A percentile compares a stretch with the other conserved stretches of the same genome.
Evolutionary conservation across 2,888 invertebrate genomes (phyloP).

Genomic region (Ectemnius lituratus): DNA sequence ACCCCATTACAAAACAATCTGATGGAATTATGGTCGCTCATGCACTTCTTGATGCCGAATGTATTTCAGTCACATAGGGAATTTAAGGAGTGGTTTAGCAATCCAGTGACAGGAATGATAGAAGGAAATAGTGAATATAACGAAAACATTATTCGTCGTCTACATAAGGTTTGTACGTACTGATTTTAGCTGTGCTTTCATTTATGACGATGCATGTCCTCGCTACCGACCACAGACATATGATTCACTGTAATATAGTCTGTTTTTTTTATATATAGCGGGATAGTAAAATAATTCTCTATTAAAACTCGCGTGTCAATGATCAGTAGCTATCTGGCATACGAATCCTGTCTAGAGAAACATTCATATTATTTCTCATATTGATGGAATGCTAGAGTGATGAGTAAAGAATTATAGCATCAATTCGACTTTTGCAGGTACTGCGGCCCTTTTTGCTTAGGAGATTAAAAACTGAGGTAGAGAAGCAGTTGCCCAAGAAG

Average conservation of each 20-base stretch:
- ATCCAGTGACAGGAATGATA: slow-evolving; percentile 97
- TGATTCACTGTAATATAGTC: slow-evolving; percentile 45
- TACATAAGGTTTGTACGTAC: slow-evolving; percentile 88
- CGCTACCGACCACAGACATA: slow-evolving; percentile 71
- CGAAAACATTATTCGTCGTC: slow-evolving; percentile 90
- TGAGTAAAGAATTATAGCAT: slow-evolving; percentile 4
- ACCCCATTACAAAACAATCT: slow-evolving; percentile 97
- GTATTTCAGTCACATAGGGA: slow-evolving; percentile 97
- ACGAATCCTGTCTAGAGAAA: slow-evolving; percentile 76
- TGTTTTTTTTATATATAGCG: slow-evolving; percentile 66
- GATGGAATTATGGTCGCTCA: slow-evolving; percentile 98
- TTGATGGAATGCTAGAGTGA: too few species aligned
- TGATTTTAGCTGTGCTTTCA: slow-evolving; percentile 55
- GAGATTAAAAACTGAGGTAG: slow-evolving; percentile 95
- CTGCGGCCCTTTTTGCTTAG: slow-evolving; percentile 95
- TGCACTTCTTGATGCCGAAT: slow-evolving; percentile 99
- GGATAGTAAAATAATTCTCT: slow-evolving; percentile 69
- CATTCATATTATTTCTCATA: slow-evolving; percentile 40
- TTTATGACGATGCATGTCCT: slow-evolving; percentile 35
- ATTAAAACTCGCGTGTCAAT: slow-evolving; percentile 74
- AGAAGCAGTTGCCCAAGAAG: slow-evolving; percentile 98
- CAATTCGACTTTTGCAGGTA: slow-evolving; percentile 80
- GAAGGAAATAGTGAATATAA: slow-evolving; percentile 95
- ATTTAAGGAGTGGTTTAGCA: slow-evolving; percentile 99
- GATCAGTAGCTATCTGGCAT: slow-evolving; percentile 61